Conservation (phyloP, 2,113 vertebrate genomes). For the Austrofundulus limnaeus region DNA sequence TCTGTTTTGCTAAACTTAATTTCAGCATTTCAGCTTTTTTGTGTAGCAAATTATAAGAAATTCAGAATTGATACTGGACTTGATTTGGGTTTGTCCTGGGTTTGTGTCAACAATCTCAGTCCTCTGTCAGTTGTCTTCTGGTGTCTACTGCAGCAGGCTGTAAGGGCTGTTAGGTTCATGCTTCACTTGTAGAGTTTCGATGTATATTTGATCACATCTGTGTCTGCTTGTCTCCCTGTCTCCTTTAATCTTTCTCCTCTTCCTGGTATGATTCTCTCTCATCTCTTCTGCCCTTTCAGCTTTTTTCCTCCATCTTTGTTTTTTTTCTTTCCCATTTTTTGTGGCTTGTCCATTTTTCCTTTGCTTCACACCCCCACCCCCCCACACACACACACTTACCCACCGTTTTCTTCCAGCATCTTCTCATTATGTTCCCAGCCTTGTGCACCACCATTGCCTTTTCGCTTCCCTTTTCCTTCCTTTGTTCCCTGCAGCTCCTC, state of each 20-base stretch:
- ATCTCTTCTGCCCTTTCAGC: slow-evolving; percentile 34
- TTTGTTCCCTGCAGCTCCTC: slow-evolving; percentile 11
- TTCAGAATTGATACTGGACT: too few species aligned
- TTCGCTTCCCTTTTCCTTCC: slow-evolving; percentile 14
- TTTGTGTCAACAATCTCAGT: not conserved
- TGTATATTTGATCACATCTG: slow-evolving; percentile 63
- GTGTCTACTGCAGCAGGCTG: slow-evolving; percentile 20
- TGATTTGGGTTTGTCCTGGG: slow-evolving; percentile 1
- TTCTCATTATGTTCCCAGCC: too few species aligned
- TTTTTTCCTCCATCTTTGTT: slow-evolving; percentile 11
- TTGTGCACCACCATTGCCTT: too few species aligned
- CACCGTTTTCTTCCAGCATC: not conserved
- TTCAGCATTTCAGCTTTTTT: too few species aligned
- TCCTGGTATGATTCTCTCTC: slow-evolving; percentile 43
- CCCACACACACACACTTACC: too few species aligned
- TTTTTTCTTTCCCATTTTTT: not conserved
- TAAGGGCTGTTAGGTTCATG: slow-evolving; percentile 19
- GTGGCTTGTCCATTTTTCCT: slow-evolving; percentile 7
- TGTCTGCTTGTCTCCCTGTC: slow-evolving; percentile 43
- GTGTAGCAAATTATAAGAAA: too few species aligned
- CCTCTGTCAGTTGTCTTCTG: not conserved
- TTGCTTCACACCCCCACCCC: too few species aligned
- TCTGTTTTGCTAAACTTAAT: too few species aligned
- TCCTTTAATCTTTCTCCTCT: slow-evolving; percentile 48
- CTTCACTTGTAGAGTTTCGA: slow-evolving; percentile 39